Evolutionary conservation across 2,797 vertebrate genomes (phyloP), one percentile per base, ranked within the genome.

Genomic region (Margarornis squamiger): DNA sequence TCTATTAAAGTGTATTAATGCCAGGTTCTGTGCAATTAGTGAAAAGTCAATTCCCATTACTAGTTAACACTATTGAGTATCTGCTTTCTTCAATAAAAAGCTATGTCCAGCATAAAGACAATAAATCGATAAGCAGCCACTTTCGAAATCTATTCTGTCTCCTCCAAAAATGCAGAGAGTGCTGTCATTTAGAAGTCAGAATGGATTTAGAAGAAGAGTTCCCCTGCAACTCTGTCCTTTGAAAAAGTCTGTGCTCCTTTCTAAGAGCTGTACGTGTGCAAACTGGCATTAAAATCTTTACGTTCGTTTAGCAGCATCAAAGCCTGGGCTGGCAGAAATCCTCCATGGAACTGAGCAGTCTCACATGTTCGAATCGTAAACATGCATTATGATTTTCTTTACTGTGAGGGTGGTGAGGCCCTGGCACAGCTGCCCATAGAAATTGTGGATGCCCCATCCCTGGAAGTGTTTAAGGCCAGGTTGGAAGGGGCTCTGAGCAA

Each of bases 21-120:
- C 98, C 98, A 98, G 97, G 97, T 98, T 98, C 98, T 98, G 97
- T 98, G 98, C 98, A 99, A 99, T 99, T 99, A 99, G 98, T 98
- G 98, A 98, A 98, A 98, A 99, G 99, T 99, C 99, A 98, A 99
- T 99, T 98, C 98, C 98, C 98, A 99, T 99, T 99, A 98, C 98
- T 98, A 98, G 98, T 99, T 98, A 98, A 98, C 98, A 94, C 97
- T 98, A 99, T 99, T 98, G 98, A 99, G 97, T 98, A 99, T 98
- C 98, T 99, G 98, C 98, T 99, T 98, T 98, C 98, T 98, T 98
- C 98, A 99, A 99, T 99, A 99, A 99, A 99, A 99, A 98, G 98
- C 98, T 97, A 97, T 98, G 98, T 98, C 98, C 97, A 96, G 98
- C 97, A 97, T 96, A 97, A 98, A 97, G 98, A 97, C 98, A 96